Evolutionary conservation across 2,797 vertebrate species (phyloP), one percentile per base, ranked within the genome.

Genomic region (Clarias fuscus): DNA sequence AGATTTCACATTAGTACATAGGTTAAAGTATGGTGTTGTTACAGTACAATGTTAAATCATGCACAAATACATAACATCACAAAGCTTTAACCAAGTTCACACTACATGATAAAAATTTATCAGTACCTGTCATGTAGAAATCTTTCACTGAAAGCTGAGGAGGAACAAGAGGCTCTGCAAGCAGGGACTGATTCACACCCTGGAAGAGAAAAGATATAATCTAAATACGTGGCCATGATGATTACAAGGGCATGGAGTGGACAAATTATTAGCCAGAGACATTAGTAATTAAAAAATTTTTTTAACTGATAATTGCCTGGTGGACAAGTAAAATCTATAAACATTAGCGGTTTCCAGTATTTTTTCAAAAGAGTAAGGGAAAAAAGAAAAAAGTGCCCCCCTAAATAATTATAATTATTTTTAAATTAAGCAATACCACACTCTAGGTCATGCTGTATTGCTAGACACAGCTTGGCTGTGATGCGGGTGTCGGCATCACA

Each of bases 61-160:
- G 37, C 14, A 64, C 33, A 43, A 37, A 8, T n/a, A 48, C 22
- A 22, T 37, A 11, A 5, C 24, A 27, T 75, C 70, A 72, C 14
- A 76, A 56, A 56, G 13, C n/a, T 7, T 6, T 27, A 56, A 67
- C 4, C 13, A 82, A 30, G n/a, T 56, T 64, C n/a, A 83, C 20
- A 15, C 17, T 43, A 11, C 7, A 58, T 0, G 20, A 33, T 1
- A 22, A 2, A 0, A 72, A 24, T 2, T 33, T 13, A 27, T 62
- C 17, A 17, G 24, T 94, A 97, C 98, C 98, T 91, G 98, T 99
- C 98, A 99, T 99, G 90, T 99, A 99, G 91, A 99, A 99, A 93
- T 99, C 98, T 93, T 97, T 98, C 86, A 96, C 97, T 73, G 97
- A 95, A 76, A 99, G 92, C 89, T 99, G 98, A 91, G 97, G 97